Evolutionary conservation across 2,113 vertebrate species (phyloP).

Genomic region (Tragelaphus strepsiceros): DNA sequence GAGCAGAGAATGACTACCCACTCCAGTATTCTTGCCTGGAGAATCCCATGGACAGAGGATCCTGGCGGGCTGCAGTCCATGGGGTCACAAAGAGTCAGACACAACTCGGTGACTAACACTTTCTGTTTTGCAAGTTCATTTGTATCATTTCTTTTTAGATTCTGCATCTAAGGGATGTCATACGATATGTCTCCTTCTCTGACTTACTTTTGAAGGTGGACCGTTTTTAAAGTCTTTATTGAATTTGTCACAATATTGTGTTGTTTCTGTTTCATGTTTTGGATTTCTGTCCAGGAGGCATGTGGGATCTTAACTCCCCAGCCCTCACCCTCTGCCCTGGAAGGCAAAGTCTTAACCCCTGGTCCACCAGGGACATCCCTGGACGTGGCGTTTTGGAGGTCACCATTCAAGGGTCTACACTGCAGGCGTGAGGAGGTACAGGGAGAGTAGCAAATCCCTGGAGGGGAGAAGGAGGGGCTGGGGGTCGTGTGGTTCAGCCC

Average conservation of each 20-base stretch:
- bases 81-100: background rate
- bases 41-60: background rate
- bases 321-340: background rate
- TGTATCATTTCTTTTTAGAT: background rate
- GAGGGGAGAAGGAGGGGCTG: background rate
- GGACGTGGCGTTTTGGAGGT: fast-evolving
- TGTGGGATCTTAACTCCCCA: background rate
- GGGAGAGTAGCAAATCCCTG: fast-evolving
- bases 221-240: background rate
- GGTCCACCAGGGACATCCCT: background rate
- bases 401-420: background rate
- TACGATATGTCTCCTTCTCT: background rate
- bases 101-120: background rate
- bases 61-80: background rate
- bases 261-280: background rate
- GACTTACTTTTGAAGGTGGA: background rate
- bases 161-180: background rate
- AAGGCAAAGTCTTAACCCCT: background rate
- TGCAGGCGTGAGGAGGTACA: background rate
- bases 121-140: background rate
- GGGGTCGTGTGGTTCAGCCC: background rate
- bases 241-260: background rate
- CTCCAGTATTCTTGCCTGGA: background rate
- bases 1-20: background rate
- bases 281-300: background rate